Conservation (phyloP, 1,140 invertebrate genomes). For the Pseudomyrmex flavicornis region DNA sequence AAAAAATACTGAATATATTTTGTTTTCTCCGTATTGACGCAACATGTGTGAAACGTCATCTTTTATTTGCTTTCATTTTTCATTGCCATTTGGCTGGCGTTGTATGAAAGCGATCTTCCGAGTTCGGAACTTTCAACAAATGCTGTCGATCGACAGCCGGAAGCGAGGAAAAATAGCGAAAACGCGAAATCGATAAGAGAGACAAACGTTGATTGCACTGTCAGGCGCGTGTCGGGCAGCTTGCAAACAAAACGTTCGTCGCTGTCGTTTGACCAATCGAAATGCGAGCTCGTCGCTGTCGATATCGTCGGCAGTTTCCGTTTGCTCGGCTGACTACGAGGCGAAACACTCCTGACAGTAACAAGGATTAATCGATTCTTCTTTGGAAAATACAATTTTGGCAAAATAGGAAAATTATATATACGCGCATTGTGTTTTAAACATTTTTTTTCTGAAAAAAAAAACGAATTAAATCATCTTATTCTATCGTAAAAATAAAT, state of each 20-base stretch:
- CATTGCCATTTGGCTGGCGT: neutral
- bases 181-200: conserved; percentile 49
- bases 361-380: conserved; percentile 19
- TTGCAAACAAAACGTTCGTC: conserved; percentile 44
- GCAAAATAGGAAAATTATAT: neutral
- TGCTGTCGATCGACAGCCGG: conserved; percentile 31
- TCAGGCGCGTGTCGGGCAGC: conserved; percentile 46
- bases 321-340: conserved; percentile 8
- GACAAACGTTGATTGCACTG: conserved; percentile 57
- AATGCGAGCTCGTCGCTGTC: conserved; percentile 55
- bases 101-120: conserved; percentile 45
- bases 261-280: conserved; percentile 45
- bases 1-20: neutral
- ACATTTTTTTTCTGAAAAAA: neutral
- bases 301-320: conserved; percentile 47
- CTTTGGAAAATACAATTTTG: conserved; percentile 7
- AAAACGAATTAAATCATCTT: too few relatives aligned
- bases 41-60: neutral
- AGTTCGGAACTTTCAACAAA: conserved; percentile 35
- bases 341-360: conserved; percentile 3
- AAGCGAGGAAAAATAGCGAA: conserved; percentile 47
- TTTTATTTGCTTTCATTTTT: neutral
- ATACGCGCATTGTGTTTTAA: too few relatives aligned
- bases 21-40: neutral
- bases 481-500: too few relatives aligned